Evolutionary conservation across 2,797 vertebrate species (phyloP).

Genomic region (Channa striata): DNA sequence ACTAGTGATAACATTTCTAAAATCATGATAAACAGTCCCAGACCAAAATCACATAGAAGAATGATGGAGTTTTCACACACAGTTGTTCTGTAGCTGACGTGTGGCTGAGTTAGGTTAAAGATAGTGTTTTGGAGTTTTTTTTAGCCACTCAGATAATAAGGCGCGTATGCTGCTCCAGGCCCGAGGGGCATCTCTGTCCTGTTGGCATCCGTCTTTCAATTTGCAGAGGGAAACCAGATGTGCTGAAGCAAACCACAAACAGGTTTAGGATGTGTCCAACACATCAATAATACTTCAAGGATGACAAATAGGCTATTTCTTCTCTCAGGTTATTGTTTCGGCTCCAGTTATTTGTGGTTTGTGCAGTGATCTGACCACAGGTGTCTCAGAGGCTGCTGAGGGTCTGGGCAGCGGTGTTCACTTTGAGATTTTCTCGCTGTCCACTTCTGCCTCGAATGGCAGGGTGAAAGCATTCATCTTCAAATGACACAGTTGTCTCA

Average conservation of each 20-base stretch:
- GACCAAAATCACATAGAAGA: background rate
- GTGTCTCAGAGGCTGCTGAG: constrained; percentile 33
- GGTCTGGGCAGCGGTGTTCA: constrained; percentile 21
- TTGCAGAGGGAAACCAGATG: constrained; percentile 14
- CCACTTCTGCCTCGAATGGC: constrained; percentile 29
- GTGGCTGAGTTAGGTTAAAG: background rate
- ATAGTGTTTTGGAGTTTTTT: constrained; percentile 2
- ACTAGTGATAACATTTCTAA: background rate
- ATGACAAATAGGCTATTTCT: constrained; percentile 57
- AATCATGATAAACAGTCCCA: background rate
- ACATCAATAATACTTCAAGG: constrained; percentile 48
- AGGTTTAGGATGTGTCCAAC: constrained; percentile 4
- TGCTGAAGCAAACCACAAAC: constrained; percentile 6
- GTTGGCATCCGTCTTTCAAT: constrained; percentile 11
- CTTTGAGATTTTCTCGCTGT: constrained; percentile 22
- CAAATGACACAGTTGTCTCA: constrained; percentile 52
- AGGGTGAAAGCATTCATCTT: constrained; percentile 56
- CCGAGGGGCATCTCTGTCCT: background rate
- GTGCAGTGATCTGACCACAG: constrained; percentile 40
- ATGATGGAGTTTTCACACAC: background rate
- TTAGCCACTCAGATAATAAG: background rate
- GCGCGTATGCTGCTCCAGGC: constrained; percentile 1
- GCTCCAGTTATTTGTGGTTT: constrained; percentile 63
- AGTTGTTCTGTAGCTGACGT: background rate
- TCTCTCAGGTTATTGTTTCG: constrained; percentile 62